Evolutionary conservation across 1,140 invertebrate species (phyloP), one percentile per base, ranked within the genome.

Genomic region (Drosophila cardini): DNA sequence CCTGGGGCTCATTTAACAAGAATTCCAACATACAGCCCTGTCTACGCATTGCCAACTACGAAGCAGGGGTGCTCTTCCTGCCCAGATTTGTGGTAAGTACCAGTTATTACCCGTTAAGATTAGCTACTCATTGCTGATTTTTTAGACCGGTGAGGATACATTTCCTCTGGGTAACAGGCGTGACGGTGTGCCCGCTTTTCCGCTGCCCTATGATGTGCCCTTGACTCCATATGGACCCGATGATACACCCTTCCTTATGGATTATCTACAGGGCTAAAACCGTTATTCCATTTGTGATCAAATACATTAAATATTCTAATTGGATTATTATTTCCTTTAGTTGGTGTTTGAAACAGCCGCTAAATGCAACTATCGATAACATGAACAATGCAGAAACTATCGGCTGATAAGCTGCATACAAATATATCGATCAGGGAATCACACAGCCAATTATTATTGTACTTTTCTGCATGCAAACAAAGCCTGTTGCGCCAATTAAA

Each of bases 51-150:
- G 94, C 96, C 89, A 98, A 96, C 45, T 99, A 98, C 91, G 98
- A 99, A 93, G 95, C 96, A 18, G 98, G 98, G 0, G 96, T 99
- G 8, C 85, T 99, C 8, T 97, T 98, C 81, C 77, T 99, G 46
- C 98, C 98, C 0, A 94, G 95, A 91, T 95, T 96, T 91, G 94
- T 98, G 91, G 97, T 97, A 93, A 94, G 94, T 94, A 40, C 0
- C 0, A 30, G 0, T 8, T 32, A 2, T 3, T 21, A 18, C 21
- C 21, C 0, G 2, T 13, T 15, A n/a, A 40, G 9, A 1, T 15
- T 30, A 40, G 15, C 26, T 26, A 8, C 15, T 52, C 11, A 8
- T 15, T n/a, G 10, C 10, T 7, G 4, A 13, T 15, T 16, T 80
- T 78, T 5, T 21, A 92, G 91, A 91, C 72, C 65, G 91, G 91